Conservation (phyloP, 2,113 vertebrate species). For the Corythaeola cristata region DNA sequence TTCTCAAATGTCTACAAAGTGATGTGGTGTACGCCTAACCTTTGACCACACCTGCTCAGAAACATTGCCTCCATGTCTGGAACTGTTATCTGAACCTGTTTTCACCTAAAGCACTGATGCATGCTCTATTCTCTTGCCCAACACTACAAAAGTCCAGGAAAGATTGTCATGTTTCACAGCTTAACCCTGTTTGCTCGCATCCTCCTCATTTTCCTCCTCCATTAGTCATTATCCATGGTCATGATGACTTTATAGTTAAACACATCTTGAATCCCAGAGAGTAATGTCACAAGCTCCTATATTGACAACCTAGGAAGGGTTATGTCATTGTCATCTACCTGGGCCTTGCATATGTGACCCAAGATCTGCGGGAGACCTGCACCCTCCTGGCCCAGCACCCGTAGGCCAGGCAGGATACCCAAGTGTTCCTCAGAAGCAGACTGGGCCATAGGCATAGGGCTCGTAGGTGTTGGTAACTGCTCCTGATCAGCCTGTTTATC, state of each 20-base stretch:
- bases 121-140: background rate
- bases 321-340: background rate
- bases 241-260: background rate
- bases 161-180: background rate
- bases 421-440: background rate
- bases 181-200: background rate
- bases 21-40: background rate
- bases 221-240: background rate
- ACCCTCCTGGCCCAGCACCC: background rate
- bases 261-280: background rate
- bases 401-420: background rate
- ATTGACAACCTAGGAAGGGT: background rate
- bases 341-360: background rate
- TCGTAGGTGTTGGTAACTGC: accelerated
- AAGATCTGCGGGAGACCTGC: background rate
- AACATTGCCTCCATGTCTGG: background rate
- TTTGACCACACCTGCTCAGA: background rate
- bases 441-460: background rate
- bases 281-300: background rate
- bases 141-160: background rate
- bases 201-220: background rate
- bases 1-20: background rate
- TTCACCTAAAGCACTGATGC: background rate
- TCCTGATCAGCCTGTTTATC: background rate
- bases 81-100: background rate